Conservation (phyloP, 2,113 vertebrate genomes). For the Muscicapa adusta region DNA sequence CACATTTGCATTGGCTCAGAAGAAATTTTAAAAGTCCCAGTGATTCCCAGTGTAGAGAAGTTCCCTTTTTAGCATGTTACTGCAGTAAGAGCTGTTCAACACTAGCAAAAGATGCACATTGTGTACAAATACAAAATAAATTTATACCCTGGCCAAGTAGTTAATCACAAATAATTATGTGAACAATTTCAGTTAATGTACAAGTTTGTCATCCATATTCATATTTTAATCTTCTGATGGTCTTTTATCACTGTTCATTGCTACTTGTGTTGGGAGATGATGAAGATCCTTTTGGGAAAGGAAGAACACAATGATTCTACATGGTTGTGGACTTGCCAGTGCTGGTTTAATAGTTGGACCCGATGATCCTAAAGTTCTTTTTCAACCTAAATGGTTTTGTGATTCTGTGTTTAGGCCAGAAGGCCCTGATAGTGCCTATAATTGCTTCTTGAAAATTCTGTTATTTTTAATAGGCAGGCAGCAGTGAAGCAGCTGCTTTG, state of each 20-base stretch:
- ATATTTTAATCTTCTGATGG: not conserved
- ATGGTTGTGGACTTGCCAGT: not conserved
- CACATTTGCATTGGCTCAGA: not conserved
- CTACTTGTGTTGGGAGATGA: not conserved
- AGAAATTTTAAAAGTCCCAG: not conserved
- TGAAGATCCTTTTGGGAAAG: not conserved
- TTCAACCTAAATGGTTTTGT: not conserved
- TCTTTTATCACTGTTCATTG: not conserved
- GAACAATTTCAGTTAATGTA: not conserved
- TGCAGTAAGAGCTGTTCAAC: not conserved
- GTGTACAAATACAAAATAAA: not conserved
- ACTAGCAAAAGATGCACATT: not conserved
- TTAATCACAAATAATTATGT: not conserved
- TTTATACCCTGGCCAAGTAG: not conserved
- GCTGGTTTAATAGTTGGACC: not conserved
- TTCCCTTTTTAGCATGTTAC: not conserved
- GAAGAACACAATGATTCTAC: not conserved
- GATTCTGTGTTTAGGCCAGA: not conserved
- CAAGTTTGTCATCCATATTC: not conserved
- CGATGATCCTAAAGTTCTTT: not conserved
- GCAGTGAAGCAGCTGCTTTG: not conserved
- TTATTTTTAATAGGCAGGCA: not conserved
- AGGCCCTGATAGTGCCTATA: not conserved
- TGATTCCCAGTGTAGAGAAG: not conserved
- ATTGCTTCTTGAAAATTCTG: not conserved